Evolutionary conservation across 2,888 invertebrate species (phyloP).

Genomic region (Hypomecis punctinalis): DNA sequence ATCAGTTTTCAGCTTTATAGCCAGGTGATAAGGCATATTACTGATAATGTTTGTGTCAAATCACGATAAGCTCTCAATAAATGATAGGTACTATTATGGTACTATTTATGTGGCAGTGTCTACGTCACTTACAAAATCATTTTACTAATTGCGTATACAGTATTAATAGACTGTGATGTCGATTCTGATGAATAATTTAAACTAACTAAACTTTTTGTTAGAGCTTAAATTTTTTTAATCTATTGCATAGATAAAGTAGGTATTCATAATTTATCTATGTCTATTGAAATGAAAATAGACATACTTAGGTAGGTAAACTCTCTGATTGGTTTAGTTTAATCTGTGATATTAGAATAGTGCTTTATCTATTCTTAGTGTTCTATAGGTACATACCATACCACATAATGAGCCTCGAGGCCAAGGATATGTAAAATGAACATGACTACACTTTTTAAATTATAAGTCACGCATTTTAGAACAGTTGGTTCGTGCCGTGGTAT

Average conservation of each 20-base stretch:
- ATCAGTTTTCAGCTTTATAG: slow-evolving; percentile 20
- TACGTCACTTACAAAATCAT: background rate
- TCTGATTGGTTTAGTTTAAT: too few relatives aligned
- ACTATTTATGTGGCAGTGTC: slow-evolving; percentile 18
- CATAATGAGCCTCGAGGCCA: background rate
- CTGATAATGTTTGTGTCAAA: slow-evolving; percentile 1
- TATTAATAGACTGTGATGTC: background rate
- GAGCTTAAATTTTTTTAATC: too few relatives aligned
- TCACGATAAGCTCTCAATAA: slow-evolving; percentile 10
- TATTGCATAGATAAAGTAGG: too few relatives aligned
- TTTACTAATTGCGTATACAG: background rate
- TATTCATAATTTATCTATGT: too few relatives aligned
- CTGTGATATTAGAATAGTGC: too few relatives aligned
- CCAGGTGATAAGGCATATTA: slow-evolving; percentile 8
- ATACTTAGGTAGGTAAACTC: too few relatives aligned
- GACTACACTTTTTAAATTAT: background rate
- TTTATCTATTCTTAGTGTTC: too few relatives aligned
- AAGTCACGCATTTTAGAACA: background rate
- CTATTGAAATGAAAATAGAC: too few relatives aligned
- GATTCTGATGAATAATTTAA: background rate
- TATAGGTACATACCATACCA: too few relatives aligned
- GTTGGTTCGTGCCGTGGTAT: background rate
- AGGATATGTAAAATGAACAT: background rate
- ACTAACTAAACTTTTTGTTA: too few relatives aligned
- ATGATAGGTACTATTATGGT: background rate